Conservation (phyloP, 1,140 invertebrate species). For the Drosophila varians region DNA sequence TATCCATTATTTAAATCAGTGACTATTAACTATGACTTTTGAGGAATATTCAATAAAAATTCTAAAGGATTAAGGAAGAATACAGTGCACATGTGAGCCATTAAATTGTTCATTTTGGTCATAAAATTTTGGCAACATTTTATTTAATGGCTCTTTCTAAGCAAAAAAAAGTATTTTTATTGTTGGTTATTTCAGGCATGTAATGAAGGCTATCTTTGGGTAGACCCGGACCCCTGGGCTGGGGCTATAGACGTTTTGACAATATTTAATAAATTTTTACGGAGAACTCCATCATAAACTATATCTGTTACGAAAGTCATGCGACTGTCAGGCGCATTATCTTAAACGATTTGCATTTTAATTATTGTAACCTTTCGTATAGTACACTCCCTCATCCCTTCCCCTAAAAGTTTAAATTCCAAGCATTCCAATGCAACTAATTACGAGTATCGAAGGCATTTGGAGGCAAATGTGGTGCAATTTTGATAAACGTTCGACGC, state of each 20-base stretch:
- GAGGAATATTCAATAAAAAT: background rate
- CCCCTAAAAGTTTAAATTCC: constrained; percentile 3
- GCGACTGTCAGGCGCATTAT: background rate
- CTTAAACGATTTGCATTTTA: background rate
- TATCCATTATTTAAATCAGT: too few relatives aligned
- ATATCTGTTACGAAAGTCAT: too few relatives aligned
- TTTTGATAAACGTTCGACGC: constrained; percentile 53
- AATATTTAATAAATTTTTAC: too few relatives aligned
- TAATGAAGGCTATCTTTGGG: too few relatives aligned
- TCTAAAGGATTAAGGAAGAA: background rate
- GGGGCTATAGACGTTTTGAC: too few relatives aligned
- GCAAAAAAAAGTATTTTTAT: background rate
- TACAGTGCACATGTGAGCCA: background rate
- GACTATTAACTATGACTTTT: too few relatives aligned
- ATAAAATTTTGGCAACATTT: background rate
- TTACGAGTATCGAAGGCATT: constrained; percentile 45
- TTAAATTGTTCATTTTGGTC: background rate
- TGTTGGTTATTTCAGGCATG: too few relatives aligned
- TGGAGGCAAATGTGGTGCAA: constrained; percentile 39
- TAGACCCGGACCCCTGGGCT: too few relatives aligned
- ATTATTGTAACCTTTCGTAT: background rate
- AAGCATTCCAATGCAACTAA: constrained; percentile 18
- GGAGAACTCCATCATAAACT: too few relatives aligned
- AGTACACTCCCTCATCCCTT: constrained; percentile 1
- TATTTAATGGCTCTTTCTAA: background rate